phyloP scores from a whole-genome alignment of 2,113 vertebrate genomes.

The Callochromis pleurospilus region DNA sequence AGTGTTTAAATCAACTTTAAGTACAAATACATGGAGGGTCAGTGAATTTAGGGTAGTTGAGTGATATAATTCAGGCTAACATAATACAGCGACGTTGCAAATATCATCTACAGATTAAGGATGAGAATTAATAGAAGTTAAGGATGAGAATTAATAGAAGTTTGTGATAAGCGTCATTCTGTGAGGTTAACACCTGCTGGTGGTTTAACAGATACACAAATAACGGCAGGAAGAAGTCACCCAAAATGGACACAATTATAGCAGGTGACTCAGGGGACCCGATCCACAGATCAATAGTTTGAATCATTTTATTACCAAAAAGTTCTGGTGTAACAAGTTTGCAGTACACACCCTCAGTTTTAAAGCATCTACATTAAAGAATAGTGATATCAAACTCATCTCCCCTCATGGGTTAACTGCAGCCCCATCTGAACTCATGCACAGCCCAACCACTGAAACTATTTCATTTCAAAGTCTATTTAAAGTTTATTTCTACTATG shows the following conservation, averaged over 20 bases:
- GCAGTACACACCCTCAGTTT: background rate
- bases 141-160: background rate
- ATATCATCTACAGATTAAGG: background rate
- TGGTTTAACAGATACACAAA: background rate
- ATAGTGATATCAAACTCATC: background rate
- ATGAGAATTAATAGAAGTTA: background rate
- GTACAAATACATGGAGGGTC: background rate
- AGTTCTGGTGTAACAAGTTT: no score
- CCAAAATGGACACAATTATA: background rate
- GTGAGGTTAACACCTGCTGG: background rate
- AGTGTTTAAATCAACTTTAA: background rate
- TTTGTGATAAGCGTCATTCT: background rate
- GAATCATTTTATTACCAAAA: background rate
- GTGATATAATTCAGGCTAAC: background rate
- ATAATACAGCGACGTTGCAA: background rate
- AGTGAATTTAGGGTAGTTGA: background rate
- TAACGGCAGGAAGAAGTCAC: background rate
- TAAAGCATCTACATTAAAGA: background rate
- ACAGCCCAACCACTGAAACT: fast-evolving
- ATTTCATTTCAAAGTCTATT: background rate
- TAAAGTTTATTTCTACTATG: background rate
- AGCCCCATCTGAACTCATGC: background rate
- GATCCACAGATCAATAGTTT: background rate
- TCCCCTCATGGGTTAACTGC: background rate
- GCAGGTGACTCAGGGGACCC: background rate